Evolutionary conservation across 2,888 invertebrate species (phyloP).

Genomic region (Drosophila limbata): DNA sequence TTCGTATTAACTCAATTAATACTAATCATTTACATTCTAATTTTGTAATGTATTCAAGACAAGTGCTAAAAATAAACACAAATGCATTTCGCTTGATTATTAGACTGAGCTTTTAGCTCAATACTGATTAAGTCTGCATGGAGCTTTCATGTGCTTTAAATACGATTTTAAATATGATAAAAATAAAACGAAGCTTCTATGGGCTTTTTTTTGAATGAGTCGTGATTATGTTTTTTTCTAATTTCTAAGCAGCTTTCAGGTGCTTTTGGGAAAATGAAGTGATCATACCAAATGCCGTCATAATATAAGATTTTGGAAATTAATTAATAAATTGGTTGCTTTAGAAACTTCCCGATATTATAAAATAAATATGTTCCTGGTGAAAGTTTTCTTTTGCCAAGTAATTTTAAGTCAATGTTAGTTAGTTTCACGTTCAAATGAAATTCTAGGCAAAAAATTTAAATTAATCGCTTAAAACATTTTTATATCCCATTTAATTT

Average conservation of each 20-base stretch:
- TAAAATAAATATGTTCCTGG: background rate
- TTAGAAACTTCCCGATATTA: background rate
- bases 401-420: background rate
- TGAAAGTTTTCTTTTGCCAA: background rate
- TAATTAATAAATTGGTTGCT: background rate
- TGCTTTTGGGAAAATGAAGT: no score
- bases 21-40: background rate
- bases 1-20: background rate
- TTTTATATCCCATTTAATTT: conserved; percentile 7
- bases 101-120: background rate
- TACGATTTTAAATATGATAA: no score
- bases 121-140: no score
- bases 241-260: no score
- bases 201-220: no score
- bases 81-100: background rate
- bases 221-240: no score
- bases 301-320: no score
- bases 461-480: background rate
- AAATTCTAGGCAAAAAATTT: background rate
- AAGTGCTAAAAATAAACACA: background rate
- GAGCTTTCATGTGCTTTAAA: background rate
- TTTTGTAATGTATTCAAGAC: background rate
- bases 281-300: no score
- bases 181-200: no score
- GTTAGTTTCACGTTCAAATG: background rate